A percentile compares a stretch with the other conserved stretches of the same genome.
Evolutionary conservation across 2,888 invertebrate species (phyloP).

Genomic region (Rhingia campestris): DNA sequence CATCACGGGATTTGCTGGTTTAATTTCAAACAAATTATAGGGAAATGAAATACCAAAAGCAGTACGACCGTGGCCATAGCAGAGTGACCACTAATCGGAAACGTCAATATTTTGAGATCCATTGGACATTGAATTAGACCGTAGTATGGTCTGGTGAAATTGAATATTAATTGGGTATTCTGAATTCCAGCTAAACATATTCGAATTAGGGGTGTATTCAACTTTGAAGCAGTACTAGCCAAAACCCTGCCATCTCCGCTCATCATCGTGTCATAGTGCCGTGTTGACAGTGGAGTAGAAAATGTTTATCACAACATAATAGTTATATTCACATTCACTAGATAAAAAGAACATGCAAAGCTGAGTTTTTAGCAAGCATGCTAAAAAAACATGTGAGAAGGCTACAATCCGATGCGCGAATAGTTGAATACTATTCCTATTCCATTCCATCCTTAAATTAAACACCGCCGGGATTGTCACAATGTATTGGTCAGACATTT

Average conservation of each 20-base stretch:
- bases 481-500: too few species aligned
- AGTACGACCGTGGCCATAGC: constrained; percentile 6
- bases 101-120: constrained; percentile 38
- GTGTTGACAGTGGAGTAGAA: background rate
- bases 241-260: background rate
- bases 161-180: constrained; percentile 50
- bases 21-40: constrained; percentile 38
- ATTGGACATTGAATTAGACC: constrained; percentile 25
- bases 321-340: too few species aligned
- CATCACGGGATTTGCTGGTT: constrained; percentile 24
- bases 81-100: constrained; percentile 32
- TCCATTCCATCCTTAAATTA: too few species aligned
- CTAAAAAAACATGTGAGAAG: too few species aligned
- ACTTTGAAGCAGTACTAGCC: background rate
- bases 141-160: constrained; percentile 23
- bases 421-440: too few species aligned
- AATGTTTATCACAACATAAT: background rate
- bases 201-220: constrained; percentile 39
- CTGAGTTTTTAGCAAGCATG: too few species aligned
- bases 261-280: too few species aligned
- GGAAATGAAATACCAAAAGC: constrained; percentile 33
- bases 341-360: too few species aligned
- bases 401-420: too few species aligned
- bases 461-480: too few species aligned
- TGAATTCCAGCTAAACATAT: constrained; percentile 51